A percentile compares a stretch with the other conserved stretches of the same genome.
Conservation (phyloP, 2,888 invertebrate genomes). For the Apamea crenata region DNA sequence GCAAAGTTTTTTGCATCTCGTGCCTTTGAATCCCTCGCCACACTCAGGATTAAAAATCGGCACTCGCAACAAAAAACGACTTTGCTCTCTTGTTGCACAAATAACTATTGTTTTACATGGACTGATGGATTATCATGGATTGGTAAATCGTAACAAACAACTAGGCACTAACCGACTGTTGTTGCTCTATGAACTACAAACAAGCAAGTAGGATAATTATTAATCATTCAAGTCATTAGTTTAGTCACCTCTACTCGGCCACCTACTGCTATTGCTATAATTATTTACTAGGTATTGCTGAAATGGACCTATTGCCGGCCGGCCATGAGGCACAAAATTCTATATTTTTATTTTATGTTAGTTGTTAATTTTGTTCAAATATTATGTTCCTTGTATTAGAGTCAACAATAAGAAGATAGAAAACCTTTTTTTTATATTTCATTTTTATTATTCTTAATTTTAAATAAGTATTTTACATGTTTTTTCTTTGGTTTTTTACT, state of each 20-base stretch:
- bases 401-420: no score
- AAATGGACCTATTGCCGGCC: neutral
- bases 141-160: neutral
- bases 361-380: neutral
- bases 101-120: neutral
- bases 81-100: no score
- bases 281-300: neutral
- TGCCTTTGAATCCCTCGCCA: no score
- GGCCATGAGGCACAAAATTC: neutral
- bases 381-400: neutral
- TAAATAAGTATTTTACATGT: no score
- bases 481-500: no score
- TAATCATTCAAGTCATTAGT: slow-evolving; percentile 1
- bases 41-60: no score
- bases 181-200: slow-evolving; percentile 7
- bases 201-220: neutral
- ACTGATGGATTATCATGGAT: neutral
- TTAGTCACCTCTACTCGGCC: neutral
- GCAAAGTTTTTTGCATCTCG: no score
- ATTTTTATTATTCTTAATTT: no score
- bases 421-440: no score
- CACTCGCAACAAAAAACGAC: no score
- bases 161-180: neutral
- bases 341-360: neutral
- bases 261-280: neutral